These are phyloP conservation scores for Pteropus alecto DNA, from an alignment of 2,113 vertebrate species.

Conservation along the genomic window DNA sequence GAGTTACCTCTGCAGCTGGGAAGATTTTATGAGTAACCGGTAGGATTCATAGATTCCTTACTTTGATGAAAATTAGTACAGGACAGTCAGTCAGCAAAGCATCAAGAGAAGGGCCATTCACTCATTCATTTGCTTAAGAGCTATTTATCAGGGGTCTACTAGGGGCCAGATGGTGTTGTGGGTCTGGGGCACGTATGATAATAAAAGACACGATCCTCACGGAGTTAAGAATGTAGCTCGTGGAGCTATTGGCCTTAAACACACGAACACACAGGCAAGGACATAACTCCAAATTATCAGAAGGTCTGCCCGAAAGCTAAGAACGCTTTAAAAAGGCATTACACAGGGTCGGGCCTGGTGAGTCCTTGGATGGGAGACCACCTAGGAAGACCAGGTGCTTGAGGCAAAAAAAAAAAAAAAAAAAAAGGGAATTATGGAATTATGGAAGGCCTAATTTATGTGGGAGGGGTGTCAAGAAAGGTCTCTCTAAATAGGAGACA, in stretches of 20 bases:
- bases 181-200: background rate
- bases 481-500: background rate
- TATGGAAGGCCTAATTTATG: background rate
- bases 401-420: no score
- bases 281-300: background rate
- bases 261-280: background rate
- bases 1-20: background rate
- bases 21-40: background rate
- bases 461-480: background rate
- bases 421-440: no score
- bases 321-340: background rate
- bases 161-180: background rate
- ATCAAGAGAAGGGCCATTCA: background rate
- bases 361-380: no score
- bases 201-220: background rate
- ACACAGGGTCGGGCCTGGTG: no score
- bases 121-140: background rate
- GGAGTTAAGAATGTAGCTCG: fast-evolving
- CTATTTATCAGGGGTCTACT: background rate
- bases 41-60: background rate
- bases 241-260: background rate
- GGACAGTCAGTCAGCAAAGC: background rate
- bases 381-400: no score
- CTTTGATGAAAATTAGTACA: background rate
- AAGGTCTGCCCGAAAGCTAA: background rate